phyloP scores from a whole-genome alignment of 2,888 invertebrate genomes.

The Agrotis segetum region DNA sequence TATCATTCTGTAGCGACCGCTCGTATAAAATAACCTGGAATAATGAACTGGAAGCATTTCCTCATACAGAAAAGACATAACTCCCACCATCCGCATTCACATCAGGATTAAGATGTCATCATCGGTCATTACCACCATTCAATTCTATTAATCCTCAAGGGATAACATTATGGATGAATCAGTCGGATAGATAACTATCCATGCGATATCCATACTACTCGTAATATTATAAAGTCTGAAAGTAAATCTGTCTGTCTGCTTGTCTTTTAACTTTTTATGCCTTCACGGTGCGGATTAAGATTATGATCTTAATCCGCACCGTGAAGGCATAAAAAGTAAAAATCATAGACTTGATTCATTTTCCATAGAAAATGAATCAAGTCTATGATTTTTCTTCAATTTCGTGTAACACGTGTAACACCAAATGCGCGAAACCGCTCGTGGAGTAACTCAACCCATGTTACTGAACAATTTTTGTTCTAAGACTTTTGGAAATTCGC shows the following conservation, averaged over 20 bases:
- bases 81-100: background rate
- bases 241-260: background rate
- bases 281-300: no score
- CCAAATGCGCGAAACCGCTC: no score
- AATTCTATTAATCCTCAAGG: conserved; percentile 26
- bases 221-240: background rate
- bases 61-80: background rate
- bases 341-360: no score
- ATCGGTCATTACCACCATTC: conserved; percentile 31
- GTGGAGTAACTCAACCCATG: no score
- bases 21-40: background rate
- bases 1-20: background rate
- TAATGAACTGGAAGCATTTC: background rate
- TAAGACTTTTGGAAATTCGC: no score
- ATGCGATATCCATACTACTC: background rate
- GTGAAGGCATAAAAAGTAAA: no score
- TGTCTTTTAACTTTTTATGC: background rate
- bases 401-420: no score
- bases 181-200: conserved; percentile 21
- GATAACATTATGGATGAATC: conserved; percentile 32
- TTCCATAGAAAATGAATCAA: no score
- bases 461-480: no score
- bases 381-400: no score
- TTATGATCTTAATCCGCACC: no score
- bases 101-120: conserved; percentile 32